Evolutionary conservation across 2,888 invertebrate genomes (phyloP), one percentile per base, ranked within the genome.

Genomic region (Dinocampus coccinellae): DNA sequence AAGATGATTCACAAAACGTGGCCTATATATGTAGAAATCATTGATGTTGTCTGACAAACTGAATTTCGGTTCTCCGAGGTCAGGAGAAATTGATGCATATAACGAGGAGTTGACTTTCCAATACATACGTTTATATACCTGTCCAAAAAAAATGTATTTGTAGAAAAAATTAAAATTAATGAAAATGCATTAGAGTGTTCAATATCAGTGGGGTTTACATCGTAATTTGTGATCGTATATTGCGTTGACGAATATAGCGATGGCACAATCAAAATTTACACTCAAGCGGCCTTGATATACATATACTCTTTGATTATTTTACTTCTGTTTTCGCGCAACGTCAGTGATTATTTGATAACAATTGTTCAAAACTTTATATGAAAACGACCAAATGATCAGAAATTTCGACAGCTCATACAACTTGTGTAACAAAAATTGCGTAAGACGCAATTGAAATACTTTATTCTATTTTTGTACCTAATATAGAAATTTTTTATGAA

Each of bases 61-160:
- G 42, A 69, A 64, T 64, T 69, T 69, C 63, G 29, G 69, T 69
- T 69, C 62, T 76, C 76, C 76, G 77, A 77, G 77, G 77, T 77
- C 77, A 77, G 76, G 76, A 73, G 63, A 73, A 65, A 68, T 73
- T 75, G 60, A 42, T 64, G 58, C 36, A 26, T n/a, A 70, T 70
- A 72, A 75, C 73, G 67, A 62, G 0, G 47, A 13, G 24, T 22
- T 34, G 29, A 36, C 34, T 13, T 42, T 22, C 10, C 39, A 10
- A n/a, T 36, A 57, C 39, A 36, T 10, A 53, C 60, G 47, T 58
- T 29, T 7, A 29, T 29, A n/a, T n/a, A 4, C 3, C 29, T 29
- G 29, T 29, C 3, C 7, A 4, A 29, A 4, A 29, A 29, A 4
- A 29, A 29, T 29, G 7, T 29, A 7, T 29, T 29, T 29, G 29